Evolutionary conservation across 2,797 vertebrate species (phyloP).

Genomic region (Argentina silus): DNA sequence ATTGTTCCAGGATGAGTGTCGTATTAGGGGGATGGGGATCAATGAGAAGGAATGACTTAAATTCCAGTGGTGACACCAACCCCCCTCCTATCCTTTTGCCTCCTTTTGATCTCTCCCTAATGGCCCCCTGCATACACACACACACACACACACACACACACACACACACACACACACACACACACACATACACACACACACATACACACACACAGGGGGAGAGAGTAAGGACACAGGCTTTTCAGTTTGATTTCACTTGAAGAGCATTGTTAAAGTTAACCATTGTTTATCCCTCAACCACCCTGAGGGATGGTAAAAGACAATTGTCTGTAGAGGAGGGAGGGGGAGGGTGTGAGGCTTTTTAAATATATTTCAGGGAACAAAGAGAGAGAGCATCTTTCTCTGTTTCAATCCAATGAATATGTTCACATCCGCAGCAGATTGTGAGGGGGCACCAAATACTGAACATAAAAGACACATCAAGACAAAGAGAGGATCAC

Average conservation of each 20-base stretch:
- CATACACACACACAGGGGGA: too few species aligned
- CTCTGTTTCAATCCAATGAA: slow-evolving; percentile 56
- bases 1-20: too few species aligned
- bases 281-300: slow-evolving; percentile 66
- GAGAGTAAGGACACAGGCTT: slow-evolving; percentile 34
- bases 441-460: slow-evolving; percentile 53
- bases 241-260: slow-evolving; percentile 51
- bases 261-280: slow-evolving; percentile 67
- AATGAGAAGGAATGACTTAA: slow-evolving; percentile 62
- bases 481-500: not conserved
- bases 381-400: slow-evolving; percentile 36
- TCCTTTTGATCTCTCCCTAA: slow-evolving; percentile 57
- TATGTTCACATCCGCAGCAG: slow-evolving; percentile 57
- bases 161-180: too few species aligned
- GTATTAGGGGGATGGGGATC: too few species aligned
- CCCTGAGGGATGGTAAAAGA: slow-evolving; percentile 19
- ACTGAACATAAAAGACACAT: not conserved
- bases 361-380: slow-evolving; percentile 38
- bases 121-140: slow-evolving; percentile 49
- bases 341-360: slow-evolving; percentile 32
- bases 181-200: too few species aligned
- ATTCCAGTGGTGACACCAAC: slow-evolving; percentile 62
- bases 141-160: too few species aligned
- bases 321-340: slow-evolving; percentile 16
- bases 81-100: slow-evolving; percentile 43